Conservation (phyloP, 1,140 invertebrate species). For the Polypedilum vanderplanki region DNA sequence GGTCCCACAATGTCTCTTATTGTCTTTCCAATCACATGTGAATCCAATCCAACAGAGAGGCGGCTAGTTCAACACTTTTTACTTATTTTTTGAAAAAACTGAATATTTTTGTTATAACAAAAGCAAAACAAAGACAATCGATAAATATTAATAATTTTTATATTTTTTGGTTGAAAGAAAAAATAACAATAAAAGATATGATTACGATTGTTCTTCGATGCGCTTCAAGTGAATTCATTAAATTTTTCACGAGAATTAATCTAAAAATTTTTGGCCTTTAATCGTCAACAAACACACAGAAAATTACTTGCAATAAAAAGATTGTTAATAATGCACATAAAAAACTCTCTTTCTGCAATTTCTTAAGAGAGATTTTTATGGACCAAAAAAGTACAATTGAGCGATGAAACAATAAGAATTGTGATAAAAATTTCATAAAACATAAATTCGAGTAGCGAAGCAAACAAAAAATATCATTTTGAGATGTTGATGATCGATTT, state of each 20-base stretch:
- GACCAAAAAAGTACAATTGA: no score
- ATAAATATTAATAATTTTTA: no score
- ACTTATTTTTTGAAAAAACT: not conserved
- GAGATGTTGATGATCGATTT: conserved; percentile 17
- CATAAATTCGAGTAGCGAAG: conserved; percentile 7
- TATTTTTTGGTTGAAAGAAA: no score
- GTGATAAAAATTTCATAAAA: conserved; percentile 20
- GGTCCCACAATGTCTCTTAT: conserved; percentile 21
- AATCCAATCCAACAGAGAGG: conserved; percentile 12
- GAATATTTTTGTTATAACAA: not conserved
- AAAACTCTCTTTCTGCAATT: not conserved
- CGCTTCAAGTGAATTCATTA: no score
- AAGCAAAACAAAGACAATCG: no score
- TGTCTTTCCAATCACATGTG: not conserved
- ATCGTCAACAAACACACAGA: no score
- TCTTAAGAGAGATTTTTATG: not conserved
- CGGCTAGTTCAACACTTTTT: not conserved
- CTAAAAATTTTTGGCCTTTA: no score
- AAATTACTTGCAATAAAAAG: not conserved
- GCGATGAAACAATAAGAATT: not conserved
- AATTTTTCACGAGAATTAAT: no score
- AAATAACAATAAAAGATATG: no score
- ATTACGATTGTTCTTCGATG: no score
- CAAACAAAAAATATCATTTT: conserved; percentile 15
- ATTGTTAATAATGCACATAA: conserved; percentile 13